Percentiles rank a stretch among this genome's conserved stretches.
phyloP scores from a whole-genome alignment of 2,888 invertebrate genomes.

The Eupithecia dodoneata region DNA sequence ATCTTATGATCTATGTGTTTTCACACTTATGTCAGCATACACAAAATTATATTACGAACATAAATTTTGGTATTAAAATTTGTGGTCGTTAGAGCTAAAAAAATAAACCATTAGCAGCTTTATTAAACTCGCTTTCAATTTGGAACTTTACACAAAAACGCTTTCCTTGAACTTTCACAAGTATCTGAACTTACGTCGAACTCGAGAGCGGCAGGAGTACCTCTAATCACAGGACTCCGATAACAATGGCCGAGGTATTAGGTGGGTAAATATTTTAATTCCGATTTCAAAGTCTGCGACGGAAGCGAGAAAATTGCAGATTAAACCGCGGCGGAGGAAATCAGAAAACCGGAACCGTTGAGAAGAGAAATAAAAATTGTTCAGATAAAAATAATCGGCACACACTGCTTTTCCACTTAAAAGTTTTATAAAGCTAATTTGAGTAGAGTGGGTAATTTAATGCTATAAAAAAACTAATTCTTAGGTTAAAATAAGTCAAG shows the following conservation, averaged over 20 bases:
- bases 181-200: not conserved
- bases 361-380: not conserved
- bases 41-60: not conserved
- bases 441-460: not conserved
- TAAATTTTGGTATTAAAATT: not conserved
- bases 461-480: too few relatives aligned
- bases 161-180: not conserved
- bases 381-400: not conserved
- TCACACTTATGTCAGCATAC: too few relatives aligned
- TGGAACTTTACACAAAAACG: not conserved
- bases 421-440: not conserved
- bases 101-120: not conserved
- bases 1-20: too few relatives aligned
- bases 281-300: conserved; percentile 33
- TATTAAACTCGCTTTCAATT: not conserved
- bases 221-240: conserved; percentile 15
- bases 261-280: conserved; percentile 44
- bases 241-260: conserved; percentile 40
- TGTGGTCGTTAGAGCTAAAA: not conserved
- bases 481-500: too few relatives aligned
- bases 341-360: not conserved
- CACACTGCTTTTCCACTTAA: not conserved
- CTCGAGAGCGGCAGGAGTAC: not conserved
- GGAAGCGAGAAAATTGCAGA: conserved; percentile 4
- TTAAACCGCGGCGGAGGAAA: not conserved